phyloP scores from a whole-genome alignment of 2,797 vertebrate species.

The Craterocephalus amniculus region DNA sequence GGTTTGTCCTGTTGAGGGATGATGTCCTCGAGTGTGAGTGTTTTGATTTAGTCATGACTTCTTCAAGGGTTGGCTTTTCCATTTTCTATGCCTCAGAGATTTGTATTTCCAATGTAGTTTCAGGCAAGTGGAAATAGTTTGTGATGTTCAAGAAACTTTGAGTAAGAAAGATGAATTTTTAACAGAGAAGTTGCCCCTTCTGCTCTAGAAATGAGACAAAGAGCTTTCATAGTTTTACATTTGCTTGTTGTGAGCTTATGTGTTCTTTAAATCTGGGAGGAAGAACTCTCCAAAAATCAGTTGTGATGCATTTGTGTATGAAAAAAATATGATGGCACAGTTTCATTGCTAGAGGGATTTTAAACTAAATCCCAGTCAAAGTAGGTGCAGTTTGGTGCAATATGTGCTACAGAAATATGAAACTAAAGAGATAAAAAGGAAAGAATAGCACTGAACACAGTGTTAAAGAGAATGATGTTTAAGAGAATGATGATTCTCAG shows the following conservation, averaged over 20 bases:
- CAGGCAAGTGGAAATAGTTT: background rate
- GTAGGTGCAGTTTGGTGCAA: constrained; percentile 4
- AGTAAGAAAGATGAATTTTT: background rate
- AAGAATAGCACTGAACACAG: background rate
- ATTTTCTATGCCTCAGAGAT: background rate
- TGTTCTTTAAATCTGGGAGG: background rate
- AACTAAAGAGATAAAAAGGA: background rate
- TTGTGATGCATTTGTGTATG: background rate
- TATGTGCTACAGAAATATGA: background rate
- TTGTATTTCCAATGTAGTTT: background rate
- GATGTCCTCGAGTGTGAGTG: background rate
- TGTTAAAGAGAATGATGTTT: background rate
- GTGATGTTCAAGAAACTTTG: background rate
- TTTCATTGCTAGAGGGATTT: constrained; percentile 9
- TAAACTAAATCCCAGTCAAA: background rate
- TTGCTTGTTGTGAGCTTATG: background rate
- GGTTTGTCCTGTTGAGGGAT: background rate
- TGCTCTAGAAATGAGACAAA: background rate
- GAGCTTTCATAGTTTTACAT: background rate
- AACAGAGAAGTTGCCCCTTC: background rate
- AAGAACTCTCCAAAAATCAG: background rate
- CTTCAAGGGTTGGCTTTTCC: constrained; percentile 7
- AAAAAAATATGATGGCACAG: constrained; percentile 13
- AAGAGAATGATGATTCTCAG: background rate
- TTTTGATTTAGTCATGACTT: constrained; percentile 13